Evolutionary conservation across 2,888 invertebrate species (phyloP).

Genomic region (Actias luna): DNA sequence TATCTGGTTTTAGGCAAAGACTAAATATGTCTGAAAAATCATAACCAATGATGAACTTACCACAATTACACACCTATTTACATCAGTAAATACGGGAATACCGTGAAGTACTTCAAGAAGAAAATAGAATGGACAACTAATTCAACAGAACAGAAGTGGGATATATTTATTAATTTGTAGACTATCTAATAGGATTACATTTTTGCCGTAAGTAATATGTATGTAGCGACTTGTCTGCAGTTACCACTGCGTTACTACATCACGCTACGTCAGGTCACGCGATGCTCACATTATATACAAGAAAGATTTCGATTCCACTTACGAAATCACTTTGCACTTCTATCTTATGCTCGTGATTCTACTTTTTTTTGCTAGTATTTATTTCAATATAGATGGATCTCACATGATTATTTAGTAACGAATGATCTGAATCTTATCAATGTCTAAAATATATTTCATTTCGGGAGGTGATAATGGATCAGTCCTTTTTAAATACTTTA

Average conservation of each 20-base stretch:
- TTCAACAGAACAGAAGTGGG: not conserved
- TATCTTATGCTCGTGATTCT: constrained; percentile 41
- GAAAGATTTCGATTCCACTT: constrained; percentile 75
- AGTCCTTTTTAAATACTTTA: too few relatives aligned
- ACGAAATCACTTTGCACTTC: constrained; percentile 77
- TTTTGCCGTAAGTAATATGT: constrained; percentile 25
- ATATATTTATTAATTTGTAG: not conserved
- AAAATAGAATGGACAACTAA: not conserved
- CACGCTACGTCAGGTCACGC: constrained; percentile 64
- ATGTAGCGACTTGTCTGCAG: constrained; percentile 42
- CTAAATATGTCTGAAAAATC: too few relatives aligned
- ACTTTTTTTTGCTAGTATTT: constrained; percentile 1
- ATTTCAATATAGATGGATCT: not conserved
- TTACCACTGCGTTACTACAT: constrained; percentile 53
- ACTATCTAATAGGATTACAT: not conserved
- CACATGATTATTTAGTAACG: not conserved
- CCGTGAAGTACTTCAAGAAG: not conserved
- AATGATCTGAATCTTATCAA: too few relatives aligned
- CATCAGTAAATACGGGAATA: too few relatives aligned
- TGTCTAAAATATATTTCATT: not conserved
- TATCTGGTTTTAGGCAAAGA: too few relatives aligned
- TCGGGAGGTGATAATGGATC: not conserved
- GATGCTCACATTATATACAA: constrained; percentile 68
- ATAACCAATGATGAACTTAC: too few relatives aligned
- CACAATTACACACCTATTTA: too few relatives aligned